These are phyloP conservation scores for Ophraella communa DNA, from an alignment of 2,888 invertebrate genomes.

Conservation along the genomic window DNA sequence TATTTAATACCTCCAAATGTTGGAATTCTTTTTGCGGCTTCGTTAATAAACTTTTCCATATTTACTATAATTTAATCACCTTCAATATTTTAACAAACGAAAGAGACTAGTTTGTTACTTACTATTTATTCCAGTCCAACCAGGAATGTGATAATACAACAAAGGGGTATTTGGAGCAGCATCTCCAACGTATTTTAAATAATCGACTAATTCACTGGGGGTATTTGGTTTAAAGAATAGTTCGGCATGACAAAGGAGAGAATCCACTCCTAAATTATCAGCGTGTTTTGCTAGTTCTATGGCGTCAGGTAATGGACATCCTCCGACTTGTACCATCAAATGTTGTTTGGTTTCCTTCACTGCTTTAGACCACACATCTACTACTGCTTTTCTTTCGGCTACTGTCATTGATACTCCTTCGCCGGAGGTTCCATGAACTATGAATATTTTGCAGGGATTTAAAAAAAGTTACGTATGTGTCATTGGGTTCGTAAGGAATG, in stretches of 20 bases:
- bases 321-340: slow-evolving; percentile 78
- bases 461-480: neutral
- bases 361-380: slow-evolving; percentile 70
- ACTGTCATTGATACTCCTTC: slow-evolving; percentile 75
- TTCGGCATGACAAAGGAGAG: slow-evolving; percentile 77
- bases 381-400: slow-evolving; percentile 70
- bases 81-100: too few relatives aligned
- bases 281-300: slow-evolving; percentile 73
- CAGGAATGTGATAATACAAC: slow-evolving; percentile 84
- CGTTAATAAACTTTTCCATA: slow-evolving; percentile 73
- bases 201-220: slow-evolving; percentile 68
- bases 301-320: slow-evolving; percentile 72
- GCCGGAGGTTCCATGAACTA: slow-evolving; percentile 82
- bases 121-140: slow-evolving; percentile 75
- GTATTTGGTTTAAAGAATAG: slow-evolving; percentile 75
- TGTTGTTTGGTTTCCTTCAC: slow-evolving; percentile 65
- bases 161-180: slow-evolving; percentile 69
- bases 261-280: slow-evolving; percentile 69
- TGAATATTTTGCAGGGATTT: too few relatives aligned
- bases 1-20: slow-evolving; percentile 85
- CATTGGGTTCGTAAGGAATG: neutral
- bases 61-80: slow-evolving; percentile 69
- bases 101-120: too few relatives aligned
- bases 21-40: slow-evolving; percentile 69
- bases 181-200: slow-evolving; percentile 66